Conservation (phyloP, 1,140 invertebrate genomes). For the Ruditapes philippinarum region DNA sequence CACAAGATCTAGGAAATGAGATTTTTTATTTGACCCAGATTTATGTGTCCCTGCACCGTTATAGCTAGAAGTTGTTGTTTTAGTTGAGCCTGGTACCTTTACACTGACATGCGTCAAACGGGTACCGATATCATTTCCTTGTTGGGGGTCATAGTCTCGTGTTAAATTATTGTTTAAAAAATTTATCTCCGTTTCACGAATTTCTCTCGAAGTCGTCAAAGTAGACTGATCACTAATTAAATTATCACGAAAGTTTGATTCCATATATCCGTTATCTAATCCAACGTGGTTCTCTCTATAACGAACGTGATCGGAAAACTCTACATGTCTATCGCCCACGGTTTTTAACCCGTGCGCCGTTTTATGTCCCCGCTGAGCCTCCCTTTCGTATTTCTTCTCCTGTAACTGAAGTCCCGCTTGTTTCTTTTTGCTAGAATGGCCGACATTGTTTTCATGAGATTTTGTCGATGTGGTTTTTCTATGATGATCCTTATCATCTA, state of each 20-base stretch:
- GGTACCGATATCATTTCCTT: background rate
- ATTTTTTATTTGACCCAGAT: conserved; percentile 26
- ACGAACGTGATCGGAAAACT: conserved; percentile 50
- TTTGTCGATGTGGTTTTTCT: conserved; percentile 34
- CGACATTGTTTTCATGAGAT: background rate
- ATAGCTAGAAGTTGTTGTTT: background rate
- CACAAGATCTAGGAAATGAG: conserved; percentile 52
- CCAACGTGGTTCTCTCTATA: conserved; percentile 2
- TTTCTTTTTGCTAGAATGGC: conserved; percentile 14
- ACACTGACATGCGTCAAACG: conserved; percentile 60
- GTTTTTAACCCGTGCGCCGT: background rate
- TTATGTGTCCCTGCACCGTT: conserved; percentile 11
- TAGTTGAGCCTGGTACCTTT: conserved; percentile 22
- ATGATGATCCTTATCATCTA: background rate
- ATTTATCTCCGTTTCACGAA: conserved; percentile 63
- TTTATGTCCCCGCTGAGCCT: background rate
- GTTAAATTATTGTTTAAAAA: conserved; percentile 66
- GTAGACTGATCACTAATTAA: conserved; percentile 56
- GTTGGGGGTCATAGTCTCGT: background rate
- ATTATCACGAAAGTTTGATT: background rate
- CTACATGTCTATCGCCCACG: conserved; percentile 29
- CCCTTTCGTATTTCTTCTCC: conserved; percentile 53
- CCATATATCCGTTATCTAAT: conserved; percentile 44
- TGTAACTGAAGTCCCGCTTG: background rate
- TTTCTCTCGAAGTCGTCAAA: conserved; percentile 58